A percentile compares a stretch with the other conserved stretches of the same genome.
Evolutionary conservation across 2,113 vertebrate genomes (phyloP).

Genomic region (Scalopus aquaticus): DNA sequence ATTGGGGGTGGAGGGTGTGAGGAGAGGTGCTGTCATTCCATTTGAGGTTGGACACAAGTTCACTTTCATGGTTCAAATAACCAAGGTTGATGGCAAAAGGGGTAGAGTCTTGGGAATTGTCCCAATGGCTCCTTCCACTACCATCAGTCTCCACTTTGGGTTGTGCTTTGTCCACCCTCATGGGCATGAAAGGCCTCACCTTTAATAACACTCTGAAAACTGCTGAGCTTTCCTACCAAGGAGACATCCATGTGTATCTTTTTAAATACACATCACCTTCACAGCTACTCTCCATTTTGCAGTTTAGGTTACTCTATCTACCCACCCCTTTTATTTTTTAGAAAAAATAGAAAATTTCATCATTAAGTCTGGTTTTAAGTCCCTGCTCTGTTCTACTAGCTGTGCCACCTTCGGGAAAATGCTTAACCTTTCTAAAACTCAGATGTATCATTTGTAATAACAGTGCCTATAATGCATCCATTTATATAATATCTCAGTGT

Average conservation of each 20-base stretch:
- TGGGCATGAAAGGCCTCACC: background rate
- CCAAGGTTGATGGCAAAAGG: background rate
- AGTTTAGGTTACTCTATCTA: background rate
- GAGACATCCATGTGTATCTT: background rate
- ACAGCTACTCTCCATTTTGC: background rate
- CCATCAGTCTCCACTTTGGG: background rate
- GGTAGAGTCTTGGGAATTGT: background rate
- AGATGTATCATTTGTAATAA: constrained; percentile 21
- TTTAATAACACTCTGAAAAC: constrained; percentile 31
- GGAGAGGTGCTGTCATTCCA: constrained; percentile 34
- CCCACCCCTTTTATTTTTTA: constrained; percentile 12
- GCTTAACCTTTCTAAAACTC: background rate
- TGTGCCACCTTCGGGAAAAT: background rate
- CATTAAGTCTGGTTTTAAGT: background rate
- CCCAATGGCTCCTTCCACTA: background rate
- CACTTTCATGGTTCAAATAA: constrained; percentile 24
- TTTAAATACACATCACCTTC: constrained; percentile 39
- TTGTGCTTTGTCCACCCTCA: background rate
- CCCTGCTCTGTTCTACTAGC: background rate
- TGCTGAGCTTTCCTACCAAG: background rate
- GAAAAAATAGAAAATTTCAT: constrained; percentile 27
- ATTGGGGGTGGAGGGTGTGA: background rate
- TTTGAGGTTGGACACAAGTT: constrained; percentile 20
- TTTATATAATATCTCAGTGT: background rate
- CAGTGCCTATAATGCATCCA: background rate